Evolutionary conservation across 23 tunicate genomes (phyloP), one percentile per base, ranked within the genome.

Genomic region (Halocynthia roretzi): DNA sequence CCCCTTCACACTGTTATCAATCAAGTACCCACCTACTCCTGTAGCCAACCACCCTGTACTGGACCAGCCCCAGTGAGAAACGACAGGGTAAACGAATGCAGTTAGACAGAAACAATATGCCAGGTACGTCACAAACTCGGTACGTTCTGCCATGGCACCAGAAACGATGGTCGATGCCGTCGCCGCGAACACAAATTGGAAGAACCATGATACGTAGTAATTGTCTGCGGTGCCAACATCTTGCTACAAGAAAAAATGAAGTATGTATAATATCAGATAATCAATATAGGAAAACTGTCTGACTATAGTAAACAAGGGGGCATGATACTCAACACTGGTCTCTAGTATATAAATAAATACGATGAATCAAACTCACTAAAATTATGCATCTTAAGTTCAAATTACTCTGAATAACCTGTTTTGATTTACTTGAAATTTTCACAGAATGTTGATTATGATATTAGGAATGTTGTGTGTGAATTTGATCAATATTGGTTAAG

Each of bases 61-160:
- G 10, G 81, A 76, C 93, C 93, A 86, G 17, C 69, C 78, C 93
- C 93, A 86, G 53, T 86, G 93, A 10, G 81, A 68, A 10, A 83
- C 79, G 1, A 86, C 86, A 2, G 93, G 93, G 8, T 82, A 83
- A 20, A 86, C 83, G 76, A 82, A 86, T 0, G 87, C 93, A 54
- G 93, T 86, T 68, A 83, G 62, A 40, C 82, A 48, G 62, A 76
- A 83, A 57, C 86, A 83, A 57, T 86, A 82, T 53, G 76, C 83
- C 8, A 86, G 52, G 61, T 86, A 86, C 7, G 93, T 61, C 8
- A 57, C 53, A 56, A 76, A 71, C 15, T 76, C 86, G 10, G 83
- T 77, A 22, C 93, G 50, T 48, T 86, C 93, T 6, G 93, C 86
- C 76, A 86, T 51, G 7, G 93, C 93, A 51, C 93, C 86, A 0